Percentiles rank a stretch among this genome's conserved stretches.
Evolutionary conservation across 2,888 invertebrate genomes (phyloP).

Genomic region (Callyntrura guangdongensis): DNA sequence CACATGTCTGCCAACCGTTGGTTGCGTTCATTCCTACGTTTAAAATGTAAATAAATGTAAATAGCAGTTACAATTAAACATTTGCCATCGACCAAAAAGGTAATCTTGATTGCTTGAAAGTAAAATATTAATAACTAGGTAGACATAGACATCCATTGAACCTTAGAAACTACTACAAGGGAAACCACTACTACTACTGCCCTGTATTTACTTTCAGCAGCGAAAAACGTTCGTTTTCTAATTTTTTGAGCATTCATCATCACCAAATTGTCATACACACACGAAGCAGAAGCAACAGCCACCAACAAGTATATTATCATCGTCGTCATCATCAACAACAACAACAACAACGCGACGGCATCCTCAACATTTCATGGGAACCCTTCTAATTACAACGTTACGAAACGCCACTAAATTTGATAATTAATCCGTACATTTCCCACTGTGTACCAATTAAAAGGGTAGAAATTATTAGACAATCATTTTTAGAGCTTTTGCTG

Average conservation of each 20-base stretch:
- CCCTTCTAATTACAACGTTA: conserved; percentile 53
- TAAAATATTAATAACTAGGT: not conserved
- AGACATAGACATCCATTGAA: not conserved
- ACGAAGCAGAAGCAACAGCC: not conserved
- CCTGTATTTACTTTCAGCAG: not conserved
- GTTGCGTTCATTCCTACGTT: too few relatives aligned
- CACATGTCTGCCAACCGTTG: too few relatives aligned
- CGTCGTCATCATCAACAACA: not conserved
- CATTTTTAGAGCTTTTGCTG: conserved; percentile 34
- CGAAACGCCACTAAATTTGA: conserved; percentile 60
- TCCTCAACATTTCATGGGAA: conserved; percentile 36
- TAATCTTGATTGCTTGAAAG: not conserved
- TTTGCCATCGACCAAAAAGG: not conserved
- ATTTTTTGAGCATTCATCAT: not conserved
- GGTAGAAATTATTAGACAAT: conserved; percentile 49
- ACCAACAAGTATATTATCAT: too few relatives aligned
- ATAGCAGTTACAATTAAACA: not conserved
- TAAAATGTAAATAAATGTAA: not conserved
- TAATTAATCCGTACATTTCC: conserved; percentile 75
- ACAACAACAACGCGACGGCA: not conserved
- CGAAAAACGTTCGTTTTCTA: not conserved
- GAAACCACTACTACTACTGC: not conserved
- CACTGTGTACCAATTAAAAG: conserved; percentile 69
- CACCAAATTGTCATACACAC: not conserved
- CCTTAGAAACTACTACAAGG: not conserved